Conservation (phyloP, 2,797 vertebrate genomes). For the Melanotaenia nigrans region DNA sequence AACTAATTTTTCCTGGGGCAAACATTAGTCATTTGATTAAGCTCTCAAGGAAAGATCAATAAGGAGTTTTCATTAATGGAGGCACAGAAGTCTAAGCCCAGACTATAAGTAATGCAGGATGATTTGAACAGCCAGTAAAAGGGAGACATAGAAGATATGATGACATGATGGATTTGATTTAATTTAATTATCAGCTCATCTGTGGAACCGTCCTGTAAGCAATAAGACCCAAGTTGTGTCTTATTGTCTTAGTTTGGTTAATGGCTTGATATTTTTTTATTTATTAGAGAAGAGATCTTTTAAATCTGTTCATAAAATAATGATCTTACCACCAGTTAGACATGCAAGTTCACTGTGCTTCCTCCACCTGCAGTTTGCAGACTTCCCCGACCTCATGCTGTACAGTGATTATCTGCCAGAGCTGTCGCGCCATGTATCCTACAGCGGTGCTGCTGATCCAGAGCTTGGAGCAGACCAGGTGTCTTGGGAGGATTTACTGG, state of each 20-base stretch:
- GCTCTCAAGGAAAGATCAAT: slow-evolving; percentile 16
- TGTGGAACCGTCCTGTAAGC: neutral
- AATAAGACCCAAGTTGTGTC: neutral
- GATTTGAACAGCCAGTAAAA: neutral
- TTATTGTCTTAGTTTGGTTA: neutral
- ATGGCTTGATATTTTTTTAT: neutral
- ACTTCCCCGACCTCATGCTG: slow-evolving; percentile 93
- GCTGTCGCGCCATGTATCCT: slow-evolving; percentile 84
- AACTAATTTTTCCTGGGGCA: slow-evolving; percentile 8
- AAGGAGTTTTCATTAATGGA: slow-evolving; percentile 12
- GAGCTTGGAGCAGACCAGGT: slow-evolving; percentile 86
- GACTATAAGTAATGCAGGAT: neutral
- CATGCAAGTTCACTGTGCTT: neutral
- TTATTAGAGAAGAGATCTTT: neutral
- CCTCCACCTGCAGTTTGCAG: slow-evolving; percentile 86
- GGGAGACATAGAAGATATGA: neutral
- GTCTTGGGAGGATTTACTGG: slow-evolving; percentile 91
- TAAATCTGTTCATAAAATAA: neutral
- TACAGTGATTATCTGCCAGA: slow-evolving; percentile 95
- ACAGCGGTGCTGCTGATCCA: slow-evolving; percentile 75
- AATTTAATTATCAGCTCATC: neutral
- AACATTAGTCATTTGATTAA: slow-evolving; percentile 29
- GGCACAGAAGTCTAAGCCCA: slow-evolving; percentile 14
- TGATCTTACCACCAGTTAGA: neutral
- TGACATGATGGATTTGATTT: neutral